phyloP scores from a whole-genome alignment of 2,113 vertebrate genomes.

The Psittacula cyanocephala region DNA sequence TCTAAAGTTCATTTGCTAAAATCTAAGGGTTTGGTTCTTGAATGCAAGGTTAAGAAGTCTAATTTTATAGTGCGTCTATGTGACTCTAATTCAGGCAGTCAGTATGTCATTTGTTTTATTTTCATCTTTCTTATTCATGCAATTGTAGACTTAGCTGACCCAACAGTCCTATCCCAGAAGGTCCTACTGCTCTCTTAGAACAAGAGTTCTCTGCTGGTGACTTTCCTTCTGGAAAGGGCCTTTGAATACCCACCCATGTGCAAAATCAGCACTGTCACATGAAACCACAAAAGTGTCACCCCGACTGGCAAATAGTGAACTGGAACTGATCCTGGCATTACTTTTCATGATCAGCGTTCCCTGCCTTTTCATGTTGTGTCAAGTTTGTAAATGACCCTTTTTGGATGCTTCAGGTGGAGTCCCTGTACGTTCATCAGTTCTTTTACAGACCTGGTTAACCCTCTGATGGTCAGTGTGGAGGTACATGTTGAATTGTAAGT shows the following conservation, averaged over 20 bases:
- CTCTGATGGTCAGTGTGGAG: neutral
- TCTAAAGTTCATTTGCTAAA: slow-evolving; percentile 38
- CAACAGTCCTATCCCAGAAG: neutral
- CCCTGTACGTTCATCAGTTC: neutral
- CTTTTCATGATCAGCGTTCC: neutral
- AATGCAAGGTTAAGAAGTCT: neutral
- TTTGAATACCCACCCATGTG: neutral
- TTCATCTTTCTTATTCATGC: neutral
- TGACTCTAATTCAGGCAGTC: neutral
- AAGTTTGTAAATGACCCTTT: neutral
- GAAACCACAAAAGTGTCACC: neutral
- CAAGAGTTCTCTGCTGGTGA: neutral
- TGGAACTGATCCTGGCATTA: neutral
- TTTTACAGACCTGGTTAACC: neutral
- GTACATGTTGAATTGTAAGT: neutral
- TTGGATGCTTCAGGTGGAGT: neutral
- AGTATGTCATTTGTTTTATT: neutral
- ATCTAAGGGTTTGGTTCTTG: neutral
- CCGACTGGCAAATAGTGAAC: neutral
- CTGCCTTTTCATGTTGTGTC: neutral
- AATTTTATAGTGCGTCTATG: neutral
- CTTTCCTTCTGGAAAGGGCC: neutral
- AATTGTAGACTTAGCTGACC: neutral
- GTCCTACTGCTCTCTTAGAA: neutral
- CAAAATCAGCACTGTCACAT: neutral